Evolutionary conservation across 1,140 invertebrate species (phyloP).

Genomic region (Whitmania pigra): DNA sequence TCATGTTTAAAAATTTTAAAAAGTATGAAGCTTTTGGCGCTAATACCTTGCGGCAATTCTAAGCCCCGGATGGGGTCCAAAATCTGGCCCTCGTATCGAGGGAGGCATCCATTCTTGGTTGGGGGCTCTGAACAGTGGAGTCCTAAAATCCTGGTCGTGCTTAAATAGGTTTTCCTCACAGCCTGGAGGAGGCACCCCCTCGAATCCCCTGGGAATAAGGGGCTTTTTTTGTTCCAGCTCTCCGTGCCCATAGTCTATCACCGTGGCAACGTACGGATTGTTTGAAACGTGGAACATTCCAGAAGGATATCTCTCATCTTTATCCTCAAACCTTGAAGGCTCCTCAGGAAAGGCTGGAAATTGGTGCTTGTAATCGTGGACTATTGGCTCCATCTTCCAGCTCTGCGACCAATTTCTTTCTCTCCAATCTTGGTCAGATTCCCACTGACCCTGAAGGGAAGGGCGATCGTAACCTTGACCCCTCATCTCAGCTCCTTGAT

Average conservation of each 20-base stretch:
- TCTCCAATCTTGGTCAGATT: no score
- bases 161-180: neutral
- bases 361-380: no score
- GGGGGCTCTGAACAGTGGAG: neutral
- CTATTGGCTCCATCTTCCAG: no score
- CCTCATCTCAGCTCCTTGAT: no score
- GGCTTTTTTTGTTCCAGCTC: slow-evolving; percentile 2
- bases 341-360: no score
- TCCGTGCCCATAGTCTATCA: slow-evolving; percentile 29
- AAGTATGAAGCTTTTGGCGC: neutral
- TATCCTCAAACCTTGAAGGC: neutral
- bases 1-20: neutral
- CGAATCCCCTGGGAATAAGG: neutral
- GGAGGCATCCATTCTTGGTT: neutral
- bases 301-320: slow-evolving; percentile 6
- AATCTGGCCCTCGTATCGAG: neutral
- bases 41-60: neutral
- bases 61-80: neutral
- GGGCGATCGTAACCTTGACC: no score
- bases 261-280: slow-evolving; percentile 3
- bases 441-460: no score
- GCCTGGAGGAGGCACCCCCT: neutral
- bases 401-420: no score
- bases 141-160: neutral
- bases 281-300: neutral